Evolutionary conservation across 2,888 invertebrate species (phyloP), one percentile per base, ranked within the genome.

Genomic region (Elmis aenea): DNA sequence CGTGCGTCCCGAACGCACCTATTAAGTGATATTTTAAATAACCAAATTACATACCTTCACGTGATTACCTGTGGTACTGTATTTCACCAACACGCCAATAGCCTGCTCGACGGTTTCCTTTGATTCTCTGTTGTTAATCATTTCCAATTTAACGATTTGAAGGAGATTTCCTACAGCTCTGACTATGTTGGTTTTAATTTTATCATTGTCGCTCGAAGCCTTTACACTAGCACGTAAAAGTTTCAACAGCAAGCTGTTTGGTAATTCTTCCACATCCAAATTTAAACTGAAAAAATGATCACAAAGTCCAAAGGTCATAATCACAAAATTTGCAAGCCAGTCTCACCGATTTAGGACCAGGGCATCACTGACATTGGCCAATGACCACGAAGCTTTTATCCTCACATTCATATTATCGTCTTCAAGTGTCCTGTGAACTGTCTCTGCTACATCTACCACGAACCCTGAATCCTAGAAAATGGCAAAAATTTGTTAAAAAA

Each of bases 331-430:
- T n/a, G n/a, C n/a, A n/a, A n/a, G n/a, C n/a, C n/a, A n/a, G n/a
- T n/a, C n/a, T n/a, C 62, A 84, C 83, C 75, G 76, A 59, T 83
- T 83, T 16, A 80, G 69, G 1, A 86, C 77, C 0, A 92, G 69
- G 1, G 86, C 84, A 60, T 91, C 89, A 53, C 84, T 86, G 4
- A 92, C 74, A 62, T 90, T 92, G 1, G 85, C 92, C 42, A 93
- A 69, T 0, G 91, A 79, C 92, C 92, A 93, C 1, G 86, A 82
- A 0, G 87, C 83, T 64, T 91, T 91, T 1, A 83, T 75, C 13
- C 85, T 72, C 0, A 91, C 86, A 2, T 75, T 74, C 12, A 83
- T 61, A 48, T 79, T 80, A 0, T 70, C 60, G 54, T 90, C 87
- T 2, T 75, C 69, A 27, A 84, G 65, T 0, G 82, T 73, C 13